phyloP scores from a whole-genome alignment of 2,797 vertebrate species.

The Channa striata region DNA sequence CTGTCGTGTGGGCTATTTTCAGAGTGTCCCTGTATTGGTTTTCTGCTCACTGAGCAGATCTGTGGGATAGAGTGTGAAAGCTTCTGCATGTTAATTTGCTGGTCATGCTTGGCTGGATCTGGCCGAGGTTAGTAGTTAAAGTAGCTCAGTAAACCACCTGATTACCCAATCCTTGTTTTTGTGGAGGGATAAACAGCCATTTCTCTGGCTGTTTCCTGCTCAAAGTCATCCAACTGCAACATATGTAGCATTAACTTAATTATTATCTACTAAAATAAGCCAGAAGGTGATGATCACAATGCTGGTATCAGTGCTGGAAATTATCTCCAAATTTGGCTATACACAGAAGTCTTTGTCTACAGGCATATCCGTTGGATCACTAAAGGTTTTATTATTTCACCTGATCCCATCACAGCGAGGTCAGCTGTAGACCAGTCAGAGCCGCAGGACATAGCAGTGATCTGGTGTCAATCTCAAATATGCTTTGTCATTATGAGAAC shows the following conservation, averaged over 20 bases:
- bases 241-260: background rate
- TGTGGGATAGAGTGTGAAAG: slow-evolving; percentile 76
- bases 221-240: slow-evolving; percentile 13
- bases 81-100: slow-evolving; percentile 80
- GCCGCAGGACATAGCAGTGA: slow-evolving; percentile 3
- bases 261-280: background rate
- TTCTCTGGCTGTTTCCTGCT: slow-evolving; percentile 34
- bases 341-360: slow-evolving; percentile 16
- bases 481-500: background rate
- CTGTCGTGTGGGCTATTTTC: slow-evolving; percentile 66
- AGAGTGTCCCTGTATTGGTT: slow-evolving; percentile 69
- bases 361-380: slow-evolving; percentile 4
- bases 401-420: background rate
- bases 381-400: slow-evolving; percentile 1
- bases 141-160: slow-evolving; percentile 79
- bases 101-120: slow-evolving; percentile 81
- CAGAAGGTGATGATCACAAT: slow-evolving; percentile 3
- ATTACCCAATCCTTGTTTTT: slow-evolving; percentile 66
- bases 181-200: slow-evolving; percentile 39
- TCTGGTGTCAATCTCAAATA: slow-evolving; percentile 3
- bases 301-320: slow-evolving; percentile 3
- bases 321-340: slow-evolving; percentile 5
- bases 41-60: slow-evolving; percentile 79
- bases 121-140: slow-evolving; percentile 83
- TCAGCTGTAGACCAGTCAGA: slow-evolving; percentile 8